A percentile compares a stretch with the other conserved stretches of the same genome.
phyloP scores from a whole-genome alignment of 2,113 vertebrate genomes.

The Phrynosoma platyrhinos region DNA sequence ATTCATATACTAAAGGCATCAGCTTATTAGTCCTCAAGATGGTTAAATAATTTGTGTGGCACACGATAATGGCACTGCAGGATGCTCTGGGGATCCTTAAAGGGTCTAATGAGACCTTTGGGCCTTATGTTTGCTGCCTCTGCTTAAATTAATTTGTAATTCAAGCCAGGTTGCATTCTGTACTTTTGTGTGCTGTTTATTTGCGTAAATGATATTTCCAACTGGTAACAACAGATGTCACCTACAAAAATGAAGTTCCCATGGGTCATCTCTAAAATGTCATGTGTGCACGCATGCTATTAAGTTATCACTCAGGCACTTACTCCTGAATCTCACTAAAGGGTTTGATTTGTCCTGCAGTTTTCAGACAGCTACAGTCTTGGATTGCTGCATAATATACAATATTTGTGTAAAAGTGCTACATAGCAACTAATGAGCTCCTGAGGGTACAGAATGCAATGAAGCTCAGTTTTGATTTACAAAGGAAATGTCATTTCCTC shows the following conservation, averaged over 20 bases:
- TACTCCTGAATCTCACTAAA: constrained; percentile 37
- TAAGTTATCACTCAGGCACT: constrained; percentile 47
- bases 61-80: neutral
- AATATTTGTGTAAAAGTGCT: constrained; percentile 53
- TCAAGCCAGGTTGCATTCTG: constrained; percentile 45
- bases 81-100: neutral
- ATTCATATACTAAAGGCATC: too few relatives aligned
- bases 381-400: neutral
- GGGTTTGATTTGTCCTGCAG: constrained; percentile 34
- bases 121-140: neutral
- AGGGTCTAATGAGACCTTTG: neutral
- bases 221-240: constrained; percentile 42
- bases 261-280: constrained; percentile 49
- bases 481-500: constrained; percentile 25
- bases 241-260: neutral
- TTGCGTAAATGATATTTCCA: constrained; percentile 47
- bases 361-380: constrained; percentile 53
- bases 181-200: constrained; percentile 40
- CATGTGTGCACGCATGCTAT: constrained; percentile 17
- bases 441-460: constrained; percentile 39
- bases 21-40: neutral
- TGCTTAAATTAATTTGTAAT: constrained; percentile 60
- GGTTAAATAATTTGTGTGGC: neutral
- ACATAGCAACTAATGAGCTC: constrained; percentile 59
- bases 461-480: constrained; percentile 58